phyloP scores from a whole-genome alignment of 2,113 vertebrate species.

The Excalfactoria chinensis region DNA sequence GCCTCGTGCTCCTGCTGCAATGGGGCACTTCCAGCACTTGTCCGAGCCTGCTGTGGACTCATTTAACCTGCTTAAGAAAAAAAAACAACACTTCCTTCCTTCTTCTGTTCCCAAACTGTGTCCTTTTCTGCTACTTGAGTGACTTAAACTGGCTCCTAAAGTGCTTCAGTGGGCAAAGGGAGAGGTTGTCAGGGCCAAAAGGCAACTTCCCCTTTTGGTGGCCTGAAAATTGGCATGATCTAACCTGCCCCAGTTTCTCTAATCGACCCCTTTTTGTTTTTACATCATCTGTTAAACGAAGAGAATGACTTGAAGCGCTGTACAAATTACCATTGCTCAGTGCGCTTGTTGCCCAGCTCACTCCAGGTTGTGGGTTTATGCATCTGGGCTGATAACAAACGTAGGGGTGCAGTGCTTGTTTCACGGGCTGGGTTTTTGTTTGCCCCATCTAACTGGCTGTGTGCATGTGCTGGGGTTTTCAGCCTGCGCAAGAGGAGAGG shows the following conservation, averaged over 20 bases:
- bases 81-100: slow-evolving; percentile 2
- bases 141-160: background rate
- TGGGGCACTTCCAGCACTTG: background rate
- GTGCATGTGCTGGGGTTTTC: slow-evolving; percentile 12
- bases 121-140: background rate
- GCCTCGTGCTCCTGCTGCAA: background rate
- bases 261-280: background rate
- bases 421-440: background rate
- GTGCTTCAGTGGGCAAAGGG: background rate
- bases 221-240: background rate
- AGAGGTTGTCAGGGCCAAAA: background rate
- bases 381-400: background rate
- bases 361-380: background rate
- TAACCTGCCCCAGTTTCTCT: background rate
- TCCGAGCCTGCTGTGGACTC: background rate
- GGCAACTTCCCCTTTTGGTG: background rate
- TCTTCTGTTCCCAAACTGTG: background rate
- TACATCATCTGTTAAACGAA: background rate
- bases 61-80: background rate
- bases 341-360: background rate
- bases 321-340: background rate
- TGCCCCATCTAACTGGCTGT: background rate
- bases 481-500: slow-evolving; percentile 86
- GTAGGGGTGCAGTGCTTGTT: background rate
- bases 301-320: background rate